Evolutionary conservation across 2,113 vertebrate species (phyloP), one percentile per base, ranked within the genome.

Genomic region (Chloropsis cyanopogon): DNA sequence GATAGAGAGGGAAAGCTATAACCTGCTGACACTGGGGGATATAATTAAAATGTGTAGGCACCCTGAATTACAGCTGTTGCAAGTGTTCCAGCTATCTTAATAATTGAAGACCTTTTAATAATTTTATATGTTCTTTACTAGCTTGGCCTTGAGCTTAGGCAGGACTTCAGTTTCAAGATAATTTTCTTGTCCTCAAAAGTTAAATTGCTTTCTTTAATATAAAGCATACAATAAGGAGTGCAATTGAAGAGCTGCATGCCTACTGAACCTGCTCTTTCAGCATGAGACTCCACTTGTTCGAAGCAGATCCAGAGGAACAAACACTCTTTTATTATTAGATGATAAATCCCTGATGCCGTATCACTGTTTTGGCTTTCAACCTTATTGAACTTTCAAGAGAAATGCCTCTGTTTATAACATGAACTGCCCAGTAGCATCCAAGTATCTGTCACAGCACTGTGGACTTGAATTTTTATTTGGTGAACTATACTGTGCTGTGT

Each of bases 131-230:
- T 95, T 94, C 54, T 90, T 87, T 82, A 56, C 70, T 80, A 94
- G 66, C 88, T 93, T 85, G 87, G 93, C 93, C 82, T 88, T 90
- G 93, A 95, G 88, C 93, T 93, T 86, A 90, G 71, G 84, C 86
- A 93, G 86, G 88, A 78, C 93, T 97, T 96, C 72, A 79, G 95
- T 96, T 96, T 97, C 95, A 80, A 86, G 93, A 95, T 89, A 95
- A 96, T 96, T 96, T 97, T 88, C 95, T 92, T 96, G 94, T 96
- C 93, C 73, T 94, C 92, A 84, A 96, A 95, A 95, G 86, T 96
- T 93, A 95, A 92, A 96, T 96, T 95, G 78, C 93, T 93, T 93
- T 84, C 94, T 96, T 95, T 94, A 95, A 96, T 94, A 89, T 94
- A 95, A 94, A 96, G 86, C 93, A 86, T 94, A 79, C 93, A 96